Evolutionary conservation across 2,888 invertebrate species (phyloP).

Genomic region (Drosophila dives): DNA sequence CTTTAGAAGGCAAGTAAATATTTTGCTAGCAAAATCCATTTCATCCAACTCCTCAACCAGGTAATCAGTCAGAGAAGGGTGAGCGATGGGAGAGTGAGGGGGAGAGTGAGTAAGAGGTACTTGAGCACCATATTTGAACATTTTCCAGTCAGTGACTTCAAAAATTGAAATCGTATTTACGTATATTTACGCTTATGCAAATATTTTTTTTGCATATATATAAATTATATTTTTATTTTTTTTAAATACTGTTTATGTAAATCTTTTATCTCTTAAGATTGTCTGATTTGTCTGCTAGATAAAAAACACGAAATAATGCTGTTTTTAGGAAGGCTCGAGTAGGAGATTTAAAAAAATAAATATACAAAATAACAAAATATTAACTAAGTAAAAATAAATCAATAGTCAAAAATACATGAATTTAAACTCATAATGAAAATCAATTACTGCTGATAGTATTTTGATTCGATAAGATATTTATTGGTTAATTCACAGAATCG

Average conservation of each 20-base stretch:
- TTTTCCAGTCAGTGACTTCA: conserved; percentile 6
- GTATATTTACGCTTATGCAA: conserved; percentile 12
- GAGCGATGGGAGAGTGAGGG: fast-evolving
- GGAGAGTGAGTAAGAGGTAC: neutral
- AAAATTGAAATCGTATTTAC: conserved; percentile 8
- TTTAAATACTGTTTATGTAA: neutral
- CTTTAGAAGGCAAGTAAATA: conserved; percentile 26
- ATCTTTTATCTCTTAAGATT: neutral
- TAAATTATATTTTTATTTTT: neutral
- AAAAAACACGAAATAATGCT: neutral
- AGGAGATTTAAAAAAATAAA: neutral
- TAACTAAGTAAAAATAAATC: neutral
- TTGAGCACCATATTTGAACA: conserved; percentile 8
- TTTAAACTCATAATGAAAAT: neutral
- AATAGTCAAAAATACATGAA: neutral
- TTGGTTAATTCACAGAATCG: neutral
- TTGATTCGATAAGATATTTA: neutral
- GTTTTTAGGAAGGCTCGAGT: neutral
- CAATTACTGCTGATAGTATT: neutral
- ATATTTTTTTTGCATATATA: conserved; percentile 2
- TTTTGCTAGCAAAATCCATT: conserved; percentile 39
- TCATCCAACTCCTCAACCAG: conserved; percentile 3
- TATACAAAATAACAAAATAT: no score
- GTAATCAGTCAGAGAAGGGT: neutral
- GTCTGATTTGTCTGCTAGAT: neutral